Evolutionary conservation across 2,113 vertebrate genomes (phyloP), one percentile per base, ranked within the genome.

Genomic region (Bagarius yarrelli): DNA sequence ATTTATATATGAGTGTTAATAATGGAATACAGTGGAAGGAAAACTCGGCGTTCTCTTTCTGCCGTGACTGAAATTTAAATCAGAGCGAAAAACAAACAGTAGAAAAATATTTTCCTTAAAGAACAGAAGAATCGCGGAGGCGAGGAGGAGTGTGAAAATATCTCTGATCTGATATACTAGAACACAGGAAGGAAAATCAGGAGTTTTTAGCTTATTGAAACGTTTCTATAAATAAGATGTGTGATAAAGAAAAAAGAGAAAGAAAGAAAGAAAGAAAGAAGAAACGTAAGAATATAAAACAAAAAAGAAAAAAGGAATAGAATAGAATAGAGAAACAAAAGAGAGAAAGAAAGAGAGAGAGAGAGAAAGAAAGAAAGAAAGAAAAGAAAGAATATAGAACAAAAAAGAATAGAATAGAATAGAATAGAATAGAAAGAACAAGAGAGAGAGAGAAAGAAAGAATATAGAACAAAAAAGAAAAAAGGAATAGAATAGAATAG

Each of bases 11-110:
- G 1, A 61, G 47, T 16, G 19, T 80, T 71, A 76, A 55, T n/a
- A n/a, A n/a, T n/a, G n/a, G n/a, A 55, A 44, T 71, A 76, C 56
- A 78, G 76, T 55, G 18, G 44, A 61, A 73, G 50, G 60, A 25
- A 84, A 47, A 44, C 67, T 76, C 61, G 71, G 74, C 34, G 63
- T 59, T 75, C 73, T 73, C 59, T 52, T 55, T 78, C 34, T 36
- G 34, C 19, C 25, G 56, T 30, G 32, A 79, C 81, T 30, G 36
- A 12, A 19, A 32, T 15, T 27, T 30, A 1, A 61, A 25, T 8
- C 27, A 64, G 27, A 32, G 32, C 34, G 18, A 40, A 66, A 23
- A 36, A 36, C 47, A 50, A 21, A 40, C 11, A 67, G 64, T 40
- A 40, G 8, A 40, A 67, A 64, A 67, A 67, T 14, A n/a, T 67